These are phyloP conservation scores for Acrocephalus kingi DNA, from an alignment of 2,113 vertebrate genomes.

Conservation along the genomic window DNA sequence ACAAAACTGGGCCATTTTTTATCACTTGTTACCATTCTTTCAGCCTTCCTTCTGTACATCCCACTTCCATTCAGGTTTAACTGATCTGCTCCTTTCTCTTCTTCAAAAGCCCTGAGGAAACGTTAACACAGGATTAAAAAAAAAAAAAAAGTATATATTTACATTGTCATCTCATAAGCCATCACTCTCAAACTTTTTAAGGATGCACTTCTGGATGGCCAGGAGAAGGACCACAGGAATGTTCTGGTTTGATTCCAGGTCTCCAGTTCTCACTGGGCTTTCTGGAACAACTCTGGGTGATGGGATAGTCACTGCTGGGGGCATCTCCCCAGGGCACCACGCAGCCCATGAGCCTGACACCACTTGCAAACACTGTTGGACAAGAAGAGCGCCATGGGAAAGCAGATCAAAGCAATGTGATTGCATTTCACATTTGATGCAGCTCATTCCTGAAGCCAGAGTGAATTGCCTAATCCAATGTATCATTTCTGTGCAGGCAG, in stretches of 20 bases:
- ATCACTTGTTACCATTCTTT: neutral
- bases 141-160: neutral
- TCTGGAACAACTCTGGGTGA: neutral
- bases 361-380: neutral
- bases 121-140: neutral
- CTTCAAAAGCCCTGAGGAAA: neutral
- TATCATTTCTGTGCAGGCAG: constrained; percentile 64
- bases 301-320: neutral
- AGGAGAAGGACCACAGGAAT: neutral
- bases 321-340: neutral
- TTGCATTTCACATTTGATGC: constrained; percentile 35
- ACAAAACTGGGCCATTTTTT: neutral
- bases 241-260: neutral
- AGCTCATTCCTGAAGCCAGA: constrained; percentile 53
- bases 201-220: fast-evolving
- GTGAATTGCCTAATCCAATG: constrained; percentile 58
- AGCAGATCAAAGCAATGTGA: constrained; percentile 52
- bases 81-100: neutral
- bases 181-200: neutral
- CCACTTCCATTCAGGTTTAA: neutral
- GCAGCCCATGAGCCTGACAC: neutral
- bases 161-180: neutral
- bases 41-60: neutral
- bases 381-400: neutral
- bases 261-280: neutral